phyloP scores from a whole-genome alignment of 2,888 invertebrate species.

The Parasteatoda lunata region DNA sequence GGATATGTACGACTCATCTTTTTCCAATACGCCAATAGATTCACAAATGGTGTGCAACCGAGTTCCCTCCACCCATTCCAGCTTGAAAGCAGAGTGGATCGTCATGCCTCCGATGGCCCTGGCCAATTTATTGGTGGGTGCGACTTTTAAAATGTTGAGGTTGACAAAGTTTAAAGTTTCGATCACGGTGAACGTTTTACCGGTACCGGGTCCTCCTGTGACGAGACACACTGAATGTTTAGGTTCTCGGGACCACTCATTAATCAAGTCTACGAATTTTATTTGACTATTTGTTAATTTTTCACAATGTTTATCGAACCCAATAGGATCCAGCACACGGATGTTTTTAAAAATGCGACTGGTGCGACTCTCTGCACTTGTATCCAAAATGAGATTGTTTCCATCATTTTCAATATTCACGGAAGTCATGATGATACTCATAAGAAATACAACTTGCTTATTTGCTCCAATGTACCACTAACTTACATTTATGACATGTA shows the following conservation, averaged over 20 bases:
- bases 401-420: too few relatives aligned
- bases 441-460: conserved; percentile 6
- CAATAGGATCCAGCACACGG: conserved; percentile 18
- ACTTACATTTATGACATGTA: conserved; percentile 35
- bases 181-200: conserved; percentile 27
- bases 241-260: conserved; percentile 16
- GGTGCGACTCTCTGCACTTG: too few relatives aligned
- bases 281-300: conserved; percentile 25
- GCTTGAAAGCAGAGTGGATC: conserved; percentile 4
- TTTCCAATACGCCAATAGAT: not conserved
- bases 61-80: not conserved
- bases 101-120: conserved; percentile 12
- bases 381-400: too few relatives aligned
- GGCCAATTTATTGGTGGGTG: conserved; percentile 18
- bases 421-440: not conserved
- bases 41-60: not conserved
- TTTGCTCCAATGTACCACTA: conserved; percentile 28
- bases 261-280: conserved; percentile 13
- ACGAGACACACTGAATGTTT: not conserved
- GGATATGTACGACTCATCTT: too few relatives aligned
- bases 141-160: conserved; percentile 4
- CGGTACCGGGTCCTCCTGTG: conserved; percentile 10
- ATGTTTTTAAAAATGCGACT: too few relatives aligned
- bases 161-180: conserved; percentile 12
- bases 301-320: conserved; percentile 38